Conservation (phyloP, 2,888 invertebrate species). For the Brenthis daphne region DNA sequence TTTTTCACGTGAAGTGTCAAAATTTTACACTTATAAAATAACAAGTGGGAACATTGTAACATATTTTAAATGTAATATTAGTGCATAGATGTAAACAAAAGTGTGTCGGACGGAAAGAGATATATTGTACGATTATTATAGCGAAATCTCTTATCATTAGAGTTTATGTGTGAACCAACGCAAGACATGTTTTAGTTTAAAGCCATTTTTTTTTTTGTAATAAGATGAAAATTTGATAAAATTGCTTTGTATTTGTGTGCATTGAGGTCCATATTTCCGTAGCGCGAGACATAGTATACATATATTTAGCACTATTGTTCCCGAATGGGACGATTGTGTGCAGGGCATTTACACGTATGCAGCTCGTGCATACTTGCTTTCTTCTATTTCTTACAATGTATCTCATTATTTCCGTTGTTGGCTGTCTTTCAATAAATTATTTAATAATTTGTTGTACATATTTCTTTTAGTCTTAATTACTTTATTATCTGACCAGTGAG, state of each 20-base stretch:
- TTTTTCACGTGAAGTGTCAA: constrained; percentile 47
- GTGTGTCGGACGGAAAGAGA: constrained; percentile 66
- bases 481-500: constrained; percentile 64
- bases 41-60: constrained; percentile 82
- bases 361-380: constrained; percentile 57
- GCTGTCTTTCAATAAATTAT: constrained; percentile 51
- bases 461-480: constrained; percentile 46
- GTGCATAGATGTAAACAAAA: constrained; percentile 73
- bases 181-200: neutral
- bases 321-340: constrained; percentile 55
- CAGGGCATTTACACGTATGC: constrained; percentile 77
- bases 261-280: constrained; percentile 59
- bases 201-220: neutral
- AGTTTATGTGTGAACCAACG: constrained; percentile 44
- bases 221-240: constrained; percentile 23
- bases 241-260: constrained; percentile 43
- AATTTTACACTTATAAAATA: constrained; percentile 66
- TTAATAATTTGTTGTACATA: constrained; percentile 58
- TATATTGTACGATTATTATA: constrained; percentile 73
- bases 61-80: constrained; percentile 80
- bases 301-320: constrained; percentile 66
- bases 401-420: constrained; percentile 58
- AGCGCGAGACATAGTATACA: constrained; percentile 65
- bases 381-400: constrained; percentile 62
- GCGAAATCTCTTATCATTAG: constrained; percentile 75